Base-by-base conservation (phyloP, 2,113 vertebrate genomes). In the Chamaea fasciata region DNA sequence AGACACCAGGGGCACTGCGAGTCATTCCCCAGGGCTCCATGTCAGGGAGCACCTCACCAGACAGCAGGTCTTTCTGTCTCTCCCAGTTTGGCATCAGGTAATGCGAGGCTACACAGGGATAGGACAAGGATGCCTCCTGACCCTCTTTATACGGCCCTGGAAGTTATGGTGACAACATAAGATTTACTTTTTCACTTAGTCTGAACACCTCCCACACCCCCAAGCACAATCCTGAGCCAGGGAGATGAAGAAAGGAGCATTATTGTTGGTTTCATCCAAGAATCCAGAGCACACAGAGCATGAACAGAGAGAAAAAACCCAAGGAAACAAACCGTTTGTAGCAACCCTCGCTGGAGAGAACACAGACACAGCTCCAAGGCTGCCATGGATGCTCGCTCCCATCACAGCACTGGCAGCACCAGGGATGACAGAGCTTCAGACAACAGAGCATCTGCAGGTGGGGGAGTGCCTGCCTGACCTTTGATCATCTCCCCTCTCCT, bases 1-100 rank as follows among this genome's bases (percentile, higher is more conserved):
- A 39, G 67, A 35, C 35, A 15, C 18, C 6, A 1, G 47, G 21
- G 24, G 16, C 69, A 28, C 26, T 3, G 2, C 0, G 0, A 23
- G 49, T 5, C 49, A 27, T 41, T 7, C 30, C 2, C n/a, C 5
- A 19, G 28, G 44, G 46, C 50, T 68, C 60, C 8, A 0, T 1
- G 4, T 3, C 31, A 37, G n/a, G 22, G n/a, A 73, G 6, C 15
- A 37, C 64, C 56, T 68, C 13, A 37, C 13, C 70, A 69, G n/a
- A 15, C 3, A 44, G 28, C 35, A 33, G 33, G 27, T 30, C 46
- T 28, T 41, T 6, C 57, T n/a, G 67, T 27, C n/a, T 33, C 13
- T 69, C 50, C 26, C 10, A 2, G 15, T 74, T 4, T 19, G 33
- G 63, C 78, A 87, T 30, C 27, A 56, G 59, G 27, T 18, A 59